Conservation (phyloP, 2,888 invertebrate species). For the Trissonchulus latispiculum region DNA sequence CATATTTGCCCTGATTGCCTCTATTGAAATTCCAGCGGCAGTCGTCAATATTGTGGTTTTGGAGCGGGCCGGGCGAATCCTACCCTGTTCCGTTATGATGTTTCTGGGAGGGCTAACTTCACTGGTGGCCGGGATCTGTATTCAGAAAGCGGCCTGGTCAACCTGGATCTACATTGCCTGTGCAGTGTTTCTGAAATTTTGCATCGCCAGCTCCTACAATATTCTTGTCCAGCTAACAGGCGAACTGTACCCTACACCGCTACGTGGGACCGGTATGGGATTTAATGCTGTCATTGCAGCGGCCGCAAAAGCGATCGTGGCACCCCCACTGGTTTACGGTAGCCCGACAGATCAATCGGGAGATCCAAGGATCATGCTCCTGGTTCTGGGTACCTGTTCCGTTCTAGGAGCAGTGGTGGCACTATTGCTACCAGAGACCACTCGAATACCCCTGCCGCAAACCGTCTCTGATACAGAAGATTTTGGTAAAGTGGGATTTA, state of each 20-base stretch:
- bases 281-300: neutral
- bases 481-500: neutral
- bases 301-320: neutral
- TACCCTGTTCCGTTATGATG: neutral
- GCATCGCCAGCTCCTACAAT: neutral
- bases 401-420: neutral
- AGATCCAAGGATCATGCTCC: neutral
- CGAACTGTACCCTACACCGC: constrained; percentile 13
- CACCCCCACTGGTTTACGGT: constrained; percentile 9
- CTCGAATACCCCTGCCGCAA: neutral
- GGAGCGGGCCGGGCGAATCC: constrained; percentile 15
- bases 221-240: neutral
- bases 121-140: neutral
- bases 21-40: constrained; percentile 19
- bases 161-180: neutral
- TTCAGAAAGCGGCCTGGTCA: neutral
- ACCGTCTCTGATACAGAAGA: neutral
- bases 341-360: neutral
- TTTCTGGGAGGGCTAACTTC: constrained; percentile 9
- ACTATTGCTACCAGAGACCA: constrained; percentile 13
- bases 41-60: constrained; percentile 5
- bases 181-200: neutral
- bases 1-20: constrained; percentile 57
- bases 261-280: neutral
- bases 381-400: constrained; percentile 2